Base-by-base conservation (phyloP, 2,113 vertebrate species). In the Gracilinanus agilis region DNA sequence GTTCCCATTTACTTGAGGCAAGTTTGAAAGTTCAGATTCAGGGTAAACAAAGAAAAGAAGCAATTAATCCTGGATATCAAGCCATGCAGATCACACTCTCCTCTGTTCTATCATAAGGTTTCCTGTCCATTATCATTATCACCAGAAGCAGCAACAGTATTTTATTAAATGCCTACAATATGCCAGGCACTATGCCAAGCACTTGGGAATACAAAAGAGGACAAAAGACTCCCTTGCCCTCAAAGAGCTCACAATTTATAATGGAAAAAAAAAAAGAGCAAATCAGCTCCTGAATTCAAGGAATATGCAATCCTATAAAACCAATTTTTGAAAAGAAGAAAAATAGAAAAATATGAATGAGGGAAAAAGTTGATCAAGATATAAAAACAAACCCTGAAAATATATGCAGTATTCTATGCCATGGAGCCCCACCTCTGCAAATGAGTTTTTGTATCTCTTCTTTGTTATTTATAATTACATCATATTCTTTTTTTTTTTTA, bases 121-220 rank as follows among this genome's bases (percentile, higher is more conserved):
- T 58, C 25, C 25, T 58, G 25, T 6, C 25, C 56, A 58, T 10
- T 8, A 56, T 56, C 55, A 25, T 56, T 24, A 9, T 56, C 55
- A 25, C 16, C 55, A 25, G 24, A 0, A 56, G 55, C 55, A 56
- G 55, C 55, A 56, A 8, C 56, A 58, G 56, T 25, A 58, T 58
- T 58, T 49, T 94, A 27, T 29, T 89, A 91, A 88, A 25, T 44
- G 9, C 92, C 24, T 83, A 29, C 75, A 91, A 16, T 91, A 27
- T 54, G 11, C 49, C 55, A 90, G 49, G 53, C 88, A 90, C 24
- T 96, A 91, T 92, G 58, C 40, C 53, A 58, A 27, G 56, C 56
- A 27, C 56, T 58, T 58, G 25, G 24, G 56, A 25, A 27, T 58
- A 58, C 25, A 27, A 58, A 58, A 27, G 56, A 25, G 10, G 9